Base-by-base conservation (phyloP, 1,140 invertebrate genomes). In the Carposina sasakii region DNA sequence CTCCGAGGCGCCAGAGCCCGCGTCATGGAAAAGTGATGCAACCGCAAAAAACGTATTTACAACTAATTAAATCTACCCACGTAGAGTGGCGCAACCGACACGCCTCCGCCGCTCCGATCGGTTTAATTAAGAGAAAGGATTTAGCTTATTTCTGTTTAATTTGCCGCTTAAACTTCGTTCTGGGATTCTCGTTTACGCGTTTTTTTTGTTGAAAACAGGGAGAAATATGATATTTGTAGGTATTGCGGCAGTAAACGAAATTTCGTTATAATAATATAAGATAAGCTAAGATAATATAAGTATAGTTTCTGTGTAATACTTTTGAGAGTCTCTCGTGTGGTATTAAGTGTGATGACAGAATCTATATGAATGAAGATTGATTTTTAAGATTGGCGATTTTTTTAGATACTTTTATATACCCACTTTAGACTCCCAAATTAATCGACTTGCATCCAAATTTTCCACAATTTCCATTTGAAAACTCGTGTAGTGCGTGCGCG, bases 11-110 rank as follows among this genome's bases (percentile, higher is more conserved):
- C 49, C 50, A 40, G 26, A n/a, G 19, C 15, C 44, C n/a, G 19
- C 44, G 48, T 17, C 22, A 19, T 20, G 34, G 47, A 13, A 15
- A 48, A 55, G 41, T 73, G 71, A 75, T 68, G 76, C 63, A 75
- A 76, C 56, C 42, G 63, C 67, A 67, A 75, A 74, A 73, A 61
- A 73, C 59, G 57, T 51, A 66, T 74, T 72, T 71, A 74, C 64
- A 68, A 57, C 67, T 78, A 78, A 82, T 82, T 82, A 82, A 79
- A 79, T 77, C 63, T 71, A 57, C 73, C 70, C 78, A 74, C 78
- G 61, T 57, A 50, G 54, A 60, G 64, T 77, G 71, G 67, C 66
- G 74, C 72, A 77, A 72, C 56, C 45, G 67, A 54, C 73, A 73
- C 78, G 76, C 78, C 78, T 75, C 63, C 66, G 58, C 63, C 59